Evolutionary conservation across 2,113 vertebrate genomes (phyloP), one percentile per base, ranked within the genome.

Genomic region (Oncorhynchus mykiss): DNA sequence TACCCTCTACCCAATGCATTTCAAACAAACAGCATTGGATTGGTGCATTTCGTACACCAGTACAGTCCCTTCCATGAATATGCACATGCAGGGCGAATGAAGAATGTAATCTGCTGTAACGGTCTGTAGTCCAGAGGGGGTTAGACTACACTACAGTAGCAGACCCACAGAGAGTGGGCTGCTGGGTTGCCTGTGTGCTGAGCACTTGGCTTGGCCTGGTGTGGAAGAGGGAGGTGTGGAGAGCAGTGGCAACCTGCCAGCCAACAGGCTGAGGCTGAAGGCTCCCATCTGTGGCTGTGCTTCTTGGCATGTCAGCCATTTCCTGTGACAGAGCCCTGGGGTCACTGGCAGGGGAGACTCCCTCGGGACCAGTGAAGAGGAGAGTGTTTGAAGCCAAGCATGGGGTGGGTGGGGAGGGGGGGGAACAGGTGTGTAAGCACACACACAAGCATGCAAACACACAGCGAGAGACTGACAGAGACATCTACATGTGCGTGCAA

Each of bases 281-380:
- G 51, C 51, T 54, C 51, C 51, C 5, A 13, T 54, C 51, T 54
- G 51, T 18, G 51, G 51, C 85, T 90, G 87, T 74, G 82, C 86
- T 84, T 82, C 82, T 74, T 86, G 87, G 88, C 87, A 90, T 88
- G 87, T 82, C 66, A 86, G 82, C 81, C 84, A 90, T 89, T 91
- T 91, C 96, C 96, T 89, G 95, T 94, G 85, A 94, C 93, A 90
- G 92, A 94, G 94, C 95, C 94, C 83, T 83, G 86, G 94, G 95
- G 82, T 87, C 77, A 27, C 70, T 82, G 74, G 73, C 59, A 54
- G 79, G 84, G 88, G n/a, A 5, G 85, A 81, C 14, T 45, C 48
- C 34, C n/a, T 45, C 8, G 6, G 24, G 6, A 45, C 39, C 39
- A 45, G 39, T 45, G 39, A 0, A 45, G 39, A 45, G 8, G 39